Conservation (phyloP, 2,113 vertebrate species). For the Podocnemis expansa region DNA sequence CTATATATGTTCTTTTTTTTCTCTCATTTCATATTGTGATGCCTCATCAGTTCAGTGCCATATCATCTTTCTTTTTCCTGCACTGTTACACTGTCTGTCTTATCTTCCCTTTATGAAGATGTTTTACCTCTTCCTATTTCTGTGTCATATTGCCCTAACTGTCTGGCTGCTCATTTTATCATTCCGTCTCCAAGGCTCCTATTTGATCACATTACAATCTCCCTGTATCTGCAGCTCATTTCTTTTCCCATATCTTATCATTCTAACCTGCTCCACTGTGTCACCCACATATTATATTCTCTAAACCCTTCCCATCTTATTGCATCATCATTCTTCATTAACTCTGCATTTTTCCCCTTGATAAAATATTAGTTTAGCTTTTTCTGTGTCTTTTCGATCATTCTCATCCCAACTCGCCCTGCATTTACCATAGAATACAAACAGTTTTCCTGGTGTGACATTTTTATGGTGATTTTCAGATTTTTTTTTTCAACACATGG, state of each 20-base stretch:
- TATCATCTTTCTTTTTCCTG: background rate
- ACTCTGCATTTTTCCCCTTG: background rate
- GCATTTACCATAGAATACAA: background rate
- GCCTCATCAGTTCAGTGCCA: background rate
- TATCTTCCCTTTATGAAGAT: background rate
- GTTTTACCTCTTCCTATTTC: background rate
- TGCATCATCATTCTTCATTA: slow-evolving; percentile 10
- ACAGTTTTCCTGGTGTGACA: background rate
- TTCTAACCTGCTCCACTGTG: background rate
- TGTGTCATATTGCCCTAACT: background rate
- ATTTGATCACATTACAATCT: background rate
- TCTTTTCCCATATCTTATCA: background rate
- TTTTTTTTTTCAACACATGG: background rate
- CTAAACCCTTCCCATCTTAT: background rate
- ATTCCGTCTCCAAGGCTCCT: background rate
- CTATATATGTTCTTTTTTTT: background rate
- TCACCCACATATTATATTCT: background rate
- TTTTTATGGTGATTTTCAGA: background rate
- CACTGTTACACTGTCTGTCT: background rate
- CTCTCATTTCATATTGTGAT: background rate
- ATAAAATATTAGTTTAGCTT: background rate
- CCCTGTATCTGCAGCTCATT: background rate
- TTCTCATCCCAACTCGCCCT: background rate
- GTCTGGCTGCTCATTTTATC: background rate
- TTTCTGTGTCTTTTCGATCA: background rate